Conservation (phyloP, 2,888 invertebrate genomes). For the Drepanosiphum platanoidis region DNA sequence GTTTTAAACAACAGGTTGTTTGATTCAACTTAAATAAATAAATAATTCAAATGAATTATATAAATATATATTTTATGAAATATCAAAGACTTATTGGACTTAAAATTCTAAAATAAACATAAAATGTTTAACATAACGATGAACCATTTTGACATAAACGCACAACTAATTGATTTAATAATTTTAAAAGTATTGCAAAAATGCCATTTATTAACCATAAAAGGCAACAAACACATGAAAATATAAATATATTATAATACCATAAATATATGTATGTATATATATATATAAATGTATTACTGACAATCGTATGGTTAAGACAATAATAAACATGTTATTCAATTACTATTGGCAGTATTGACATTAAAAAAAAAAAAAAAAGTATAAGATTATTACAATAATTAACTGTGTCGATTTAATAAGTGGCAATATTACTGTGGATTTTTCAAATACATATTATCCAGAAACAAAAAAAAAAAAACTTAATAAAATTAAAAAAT, state of each 20-base stretch:
- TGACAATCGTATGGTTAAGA: conserved; percentile 48
- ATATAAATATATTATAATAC: conserved; percentile 42
- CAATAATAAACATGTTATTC: conserved; percentile 43
- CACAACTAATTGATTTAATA: conserved; percentile 31
- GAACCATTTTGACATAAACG: conserved; percentile 14
- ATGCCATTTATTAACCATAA: conserved; percentile 47
- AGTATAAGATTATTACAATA: conserved; percentile 32
- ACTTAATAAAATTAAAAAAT: conserved; percentile 16
- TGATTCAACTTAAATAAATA: conserved; percentile 12
- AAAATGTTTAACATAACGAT: conserved; percentile 35
- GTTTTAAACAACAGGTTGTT: background rate
- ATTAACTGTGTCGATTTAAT: conserved; percentile 51
- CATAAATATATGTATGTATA: conserved; percentile 25
- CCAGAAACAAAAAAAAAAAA: background rate
- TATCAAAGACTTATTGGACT: conserved; percentile 23
- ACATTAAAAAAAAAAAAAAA: conserved; percentile 37
- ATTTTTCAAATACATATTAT: conserved; percentile 13
- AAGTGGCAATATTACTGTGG: conserved; percentile 40
- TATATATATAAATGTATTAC: conserved; percentile 24
- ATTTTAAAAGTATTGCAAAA: conserved; percentile 40
- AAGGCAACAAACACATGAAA: conserved; percentile 51
- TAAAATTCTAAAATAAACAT: conserved; percentile 39
- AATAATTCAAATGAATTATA: conserved; percentile 36
- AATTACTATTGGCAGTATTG: conserved; percentile 39
- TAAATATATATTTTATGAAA: conserved; percentile 38